These are phyloP conservation scores for Amiota communis DNA, from an alignment of 2,888 invertebrate species.

Conservation along the genomic window DNA sequence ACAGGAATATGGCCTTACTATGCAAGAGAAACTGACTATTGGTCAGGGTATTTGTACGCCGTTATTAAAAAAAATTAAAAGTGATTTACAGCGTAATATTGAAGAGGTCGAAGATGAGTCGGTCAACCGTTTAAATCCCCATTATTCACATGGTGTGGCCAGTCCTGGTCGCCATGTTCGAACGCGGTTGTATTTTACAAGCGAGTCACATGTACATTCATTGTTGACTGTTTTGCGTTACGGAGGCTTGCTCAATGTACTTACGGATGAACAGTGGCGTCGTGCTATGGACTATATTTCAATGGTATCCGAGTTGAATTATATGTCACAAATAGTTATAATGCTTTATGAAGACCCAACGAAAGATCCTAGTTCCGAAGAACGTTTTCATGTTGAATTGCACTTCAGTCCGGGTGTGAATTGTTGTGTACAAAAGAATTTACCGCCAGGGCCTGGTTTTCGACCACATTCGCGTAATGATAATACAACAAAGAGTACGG, in stretches of 20 bases:
- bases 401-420: slow-evolving; percentile 99
- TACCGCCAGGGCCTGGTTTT: slow-evolving; percentile 94
- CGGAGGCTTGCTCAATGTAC: slow-evolving; percentile 90
- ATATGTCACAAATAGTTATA: slow-evolving; percentile 99
- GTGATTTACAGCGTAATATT: slow-evolving; percentile 94
- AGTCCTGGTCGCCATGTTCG: slow-evolving; percentile 98
- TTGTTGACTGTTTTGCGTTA: slow-evolving; percentile 94
- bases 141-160: slow-evolving; percentile 98
- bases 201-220: slow-evolving; percentile 99
- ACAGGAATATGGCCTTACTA: slow-evolving; percentile 97
- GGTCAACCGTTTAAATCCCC: slow-evolving; percentile 95
- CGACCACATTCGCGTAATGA: slow-evolving; percentile 92
- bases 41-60: slow-evolving; percentile 98
- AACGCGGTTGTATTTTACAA: slow-evolving; percentile 99
- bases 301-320: slow-evolving; percentile 98
- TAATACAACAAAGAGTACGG: slow-evolving; percentile 77
- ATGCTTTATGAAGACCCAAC: slow-evolving; percentile 99
- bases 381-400: slow-evolving; percentile 97
- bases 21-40: slow-evolving; percentile 95
- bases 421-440: slow-evolving; percentile 95
- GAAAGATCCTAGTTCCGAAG: slow-evolving; percentile 92
- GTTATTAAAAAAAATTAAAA: slow-evolving; percentile 93
- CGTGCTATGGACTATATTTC: slow-evolving; percentile 99
- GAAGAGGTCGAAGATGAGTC: slow-evolving; percentile 95
- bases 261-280: slow-evolving; percentile 97